A percentile compares a stretch with the other conserved stretches of the same genome.
These are phyloP conservation scores for Montifringilla adamsi DNA, from an alignment of 2,113 vertebrate genomes.

Conservation along the genomic window DNA sequence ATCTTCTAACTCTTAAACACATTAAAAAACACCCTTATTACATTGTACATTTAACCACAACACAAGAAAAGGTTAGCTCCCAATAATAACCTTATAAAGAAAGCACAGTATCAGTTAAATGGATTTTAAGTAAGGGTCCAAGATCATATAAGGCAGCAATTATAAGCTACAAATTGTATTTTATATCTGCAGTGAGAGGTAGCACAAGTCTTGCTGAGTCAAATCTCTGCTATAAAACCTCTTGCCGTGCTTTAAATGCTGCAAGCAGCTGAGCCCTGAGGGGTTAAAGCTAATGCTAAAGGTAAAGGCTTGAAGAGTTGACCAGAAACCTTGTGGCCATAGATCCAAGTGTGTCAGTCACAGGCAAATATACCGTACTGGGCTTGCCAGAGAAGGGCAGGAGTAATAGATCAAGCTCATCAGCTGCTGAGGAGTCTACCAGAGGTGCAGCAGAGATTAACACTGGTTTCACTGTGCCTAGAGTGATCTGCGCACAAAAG, in stretches of 20 bases:
- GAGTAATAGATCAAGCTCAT: constrained; percentile 1
- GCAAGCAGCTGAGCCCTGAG: constrained; percentile 10
- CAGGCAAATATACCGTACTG: neutral
- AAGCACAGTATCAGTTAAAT: constrained; percentile 60
- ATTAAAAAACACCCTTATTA: constrained; percentile 52
- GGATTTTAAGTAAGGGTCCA: constrained; percentile 58
- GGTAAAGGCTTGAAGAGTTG: constrained; percentile 13
- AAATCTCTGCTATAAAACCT: constrained; percentile 38
- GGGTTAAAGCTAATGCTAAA: constrained; percentile 48
- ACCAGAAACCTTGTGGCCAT: neutral
- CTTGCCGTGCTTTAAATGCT: neutral
- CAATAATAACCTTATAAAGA: constrained; percentile 56
- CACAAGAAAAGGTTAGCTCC: constrained; percentile 52
- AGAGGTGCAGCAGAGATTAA: neutral
- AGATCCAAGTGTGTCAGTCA: neutral
- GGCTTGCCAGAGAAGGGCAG: neutral
- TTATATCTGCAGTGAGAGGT: constrained; percentile 47
- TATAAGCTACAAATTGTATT: constrained; percentile 53
- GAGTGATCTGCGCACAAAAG: neutral
- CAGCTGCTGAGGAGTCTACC: neutral
- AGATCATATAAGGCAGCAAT: constrained; percentile 55
- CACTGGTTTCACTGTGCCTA: neutral
- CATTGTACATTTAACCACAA: constrained; percentile 48
- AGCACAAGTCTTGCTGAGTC: constrained; percentile 47
- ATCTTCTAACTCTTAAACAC: constrained; percentile 48